These are phyloP conservation scores for Stictonetta naevosa DNA, from an alignment of 2,113 vertebrate genomes.

Conservation along the genomic window DNA sequence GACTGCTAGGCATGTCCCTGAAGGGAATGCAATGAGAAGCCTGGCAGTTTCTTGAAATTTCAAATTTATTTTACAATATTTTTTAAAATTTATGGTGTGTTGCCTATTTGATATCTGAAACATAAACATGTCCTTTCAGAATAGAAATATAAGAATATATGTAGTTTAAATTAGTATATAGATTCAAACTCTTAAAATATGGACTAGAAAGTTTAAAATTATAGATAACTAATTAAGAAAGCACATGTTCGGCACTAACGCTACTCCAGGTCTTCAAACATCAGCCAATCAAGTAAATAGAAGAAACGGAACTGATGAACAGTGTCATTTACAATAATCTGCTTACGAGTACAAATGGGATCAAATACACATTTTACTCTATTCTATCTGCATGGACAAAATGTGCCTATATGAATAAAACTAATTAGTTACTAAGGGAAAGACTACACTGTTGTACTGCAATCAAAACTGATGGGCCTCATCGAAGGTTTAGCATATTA, in stretches of 20 bases:
- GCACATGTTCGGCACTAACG: background rate
- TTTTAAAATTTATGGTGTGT: background rate
- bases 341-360: background rate
- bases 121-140: background rate
- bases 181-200: constrained; percentile 37
- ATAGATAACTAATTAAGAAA: constrained; percentile 42
- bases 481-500: constrained; percentile 31
- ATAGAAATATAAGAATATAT: background rate
- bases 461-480: constrained; percentile 54
- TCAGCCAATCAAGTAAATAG: background rate
- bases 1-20: background rate
- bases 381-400: constrained; percentile 39
- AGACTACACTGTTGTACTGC: constrained; percentile 13
- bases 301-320: background rate
- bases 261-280: constrained; percentile 42
- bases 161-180: constrained; percentile 37
- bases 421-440: constrained; percentile 63
- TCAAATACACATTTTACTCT: constrained; percentile 27
- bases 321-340: constrained; percentile 51
- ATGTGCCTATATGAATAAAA: constrained; percentile 55
- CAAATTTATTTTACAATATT: background rate
- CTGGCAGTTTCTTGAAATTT: background rate
- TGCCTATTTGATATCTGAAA: background rate
- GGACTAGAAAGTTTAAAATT: constrained; percentile 7
- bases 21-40: background rate